phyloP scores from a whole-genome alignment of 1,140 invertebrate genomes.

The Notospermus geniculatus region DNA sequence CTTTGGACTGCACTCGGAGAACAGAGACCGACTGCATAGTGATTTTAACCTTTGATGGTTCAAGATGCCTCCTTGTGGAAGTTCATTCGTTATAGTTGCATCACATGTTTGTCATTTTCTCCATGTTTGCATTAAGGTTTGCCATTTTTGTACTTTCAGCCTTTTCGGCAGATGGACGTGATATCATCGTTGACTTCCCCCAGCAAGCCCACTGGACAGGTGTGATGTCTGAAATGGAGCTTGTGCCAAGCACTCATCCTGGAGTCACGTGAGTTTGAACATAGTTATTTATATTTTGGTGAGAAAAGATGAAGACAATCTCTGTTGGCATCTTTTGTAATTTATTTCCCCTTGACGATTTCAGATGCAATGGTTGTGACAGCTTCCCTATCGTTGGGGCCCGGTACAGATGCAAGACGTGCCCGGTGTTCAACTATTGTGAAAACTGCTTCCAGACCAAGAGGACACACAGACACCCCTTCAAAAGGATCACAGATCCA shows the following conservation, averaged over 20 bases:
- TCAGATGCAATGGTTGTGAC: conserved; percentile 68
- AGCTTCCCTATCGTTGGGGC: conserved; percentile 62
- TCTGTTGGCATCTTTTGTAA: no score
- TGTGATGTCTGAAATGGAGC: conserved; percentile 82
- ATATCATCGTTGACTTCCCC: conserved; percentile 89
- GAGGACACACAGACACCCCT: conserved; percentile 68
- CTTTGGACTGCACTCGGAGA: no score
- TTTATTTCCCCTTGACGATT: no score
- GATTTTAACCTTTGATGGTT: no score
- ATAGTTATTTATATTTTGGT: no score
- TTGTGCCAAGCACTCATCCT: conserved; percentile 66
- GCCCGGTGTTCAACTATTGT: conserved; percentile 73
- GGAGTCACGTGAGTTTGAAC: conserved; percentile 56
- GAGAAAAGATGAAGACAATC: no score
- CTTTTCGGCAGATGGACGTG: conserved; percentile 69
- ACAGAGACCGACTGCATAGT: no score
- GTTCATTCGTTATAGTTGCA: no score
- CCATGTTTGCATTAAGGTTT: not conserved
- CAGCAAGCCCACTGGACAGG: conserved; percentile 87
- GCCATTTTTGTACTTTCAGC: conserved; percentile 45
- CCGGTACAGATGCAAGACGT: conserved; percentile 72
- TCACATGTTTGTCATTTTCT: no score
- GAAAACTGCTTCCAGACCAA: conserved; percentile 75
- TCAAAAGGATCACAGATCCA: conserved; percentile 70
- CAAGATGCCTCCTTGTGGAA: no score